Evolutionary conservation across 1,140 invertebrate genomes (phyloP), one percentile per base, ranked within the genome.

Genomic region (Scaptomyza graminum): DNA sequence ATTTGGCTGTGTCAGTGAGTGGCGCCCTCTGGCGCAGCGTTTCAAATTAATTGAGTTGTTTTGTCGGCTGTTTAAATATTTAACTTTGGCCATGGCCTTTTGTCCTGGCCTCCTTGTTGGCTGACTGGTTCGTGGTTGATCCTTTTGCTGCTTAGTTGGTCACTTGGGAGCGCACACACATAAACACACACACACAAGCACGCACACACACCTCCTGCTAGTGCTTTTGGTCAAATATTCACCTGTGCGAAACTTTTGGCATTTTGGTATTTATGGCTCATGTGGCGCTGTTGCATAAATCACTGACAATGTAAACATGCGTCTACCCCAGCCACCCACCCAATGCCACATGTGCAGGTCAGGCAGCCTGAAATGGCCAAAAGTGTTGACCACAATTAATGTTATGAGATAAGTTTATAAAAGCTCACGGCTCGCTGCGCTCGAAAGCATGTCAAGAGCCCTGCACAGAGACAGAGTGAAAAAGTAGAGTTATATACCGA

Each of bases 21-120:
- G 50, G 18, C 25, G 47, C 16, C 51, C 41, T 69, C 50, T 39
- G 51, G 39, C 59, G 55, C 46, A 67, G 49, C 60, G 67, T 78
- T 76, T 79, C 79, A 88, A 88, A 90, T 90, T 90, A 90, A 90
- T 90, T 90, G 88, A 90, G 88, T 90, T 90, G 87, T 83, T 87
- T 87, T 66, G 56, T 71, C 43, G 44, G 71, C 83, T 83, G 79
- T 79, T 87, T 87, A 88, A 88, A 88, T 88, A 87, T 88, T 87
- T 87, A 87, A 88, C 83, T 88, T 87, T 71, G 52, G 67, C 49
- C 61, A 34, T 65, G 80, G 64, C 61, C 84, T 65, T 88, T 87
- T 87, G 82, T 74, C n/a, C n/a, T 84, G 73, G 46, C 54, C 54
- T 44, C 44, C 39, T 44, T 37, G 54, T 44, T 37, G 54, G 5